phyloP scores from a whole-genome alignment of 2,797 vertebrate species.

The Thalassophryne amazonica region DNA sequence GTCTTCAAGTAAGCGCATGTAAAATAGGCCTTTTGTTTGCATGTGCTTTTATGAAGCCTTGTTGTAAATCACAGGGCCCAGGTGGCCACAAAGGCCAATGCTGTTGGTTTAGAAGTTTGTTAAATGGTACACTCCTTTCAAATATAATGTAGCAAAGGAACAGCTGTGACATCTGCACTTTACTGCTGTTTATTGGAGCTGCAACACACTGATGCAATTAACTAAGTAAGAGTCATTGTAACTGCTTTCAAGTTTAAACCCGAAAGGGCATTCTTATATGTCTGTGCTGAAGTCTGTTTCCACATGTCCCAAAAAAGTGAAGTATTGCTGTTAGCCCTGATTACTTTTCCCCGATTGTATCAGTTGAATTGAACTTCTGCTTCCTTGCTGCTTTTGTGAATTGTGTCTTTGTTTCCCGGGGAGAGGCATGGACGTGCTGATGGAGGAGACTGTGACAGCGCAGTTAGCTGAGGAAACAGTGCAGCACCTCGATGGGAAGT shows the following conservation, averaged over 20 bases:
- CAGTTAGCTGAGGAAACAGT: conserved; percentile 42
- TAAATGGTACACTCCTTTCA: neutral
- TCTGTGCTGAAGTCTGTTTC: conserved; percentile 16
- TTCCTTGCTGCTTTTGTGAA: conserved; percentile 31
- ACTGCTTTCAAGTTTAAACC: conserved; percentile 56
- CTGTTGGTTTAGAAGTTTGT: too few relatives aligned
- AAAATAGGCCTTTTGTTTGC: too few relatives aligned
- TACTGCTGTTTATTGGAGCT: conserved; percentile 3
- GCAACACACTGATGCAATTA: conserved; percentile 43
- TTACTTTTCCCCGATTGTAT: too few relatives aligned
- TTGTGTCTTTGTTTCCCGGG: conserved; percentile 27
- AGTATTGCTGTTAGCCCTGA: neutral
- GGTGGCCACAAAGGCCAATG: too few relatives aligned
- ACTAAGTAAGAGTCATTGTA: conserved; percentile 22
- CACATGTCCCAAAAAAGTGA: conserved; percentile 16
- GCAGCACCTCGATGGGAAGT: conserved; percentile 67
- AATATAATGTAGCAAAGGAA: neutral
- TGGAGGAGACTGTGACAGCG: neutral
- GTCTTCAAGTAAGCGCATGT: too few relatives aligned
- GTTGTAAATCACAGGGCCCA: too few relatives aligned
- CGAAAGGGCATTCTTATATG: conserved; percentile 25
- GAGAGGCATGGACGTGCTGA: neutral
- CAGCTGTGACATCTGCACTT: conserved; percentile 12
- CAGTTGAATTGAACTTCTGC: neutral
- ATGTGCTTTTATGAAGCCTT: too few relatives aligned